Percentiles rank a stretch among this genome's conserved stretches.
Conservation (phyloP, 1,140 invertebrate species). For the Anastatus disparis region DNA sequence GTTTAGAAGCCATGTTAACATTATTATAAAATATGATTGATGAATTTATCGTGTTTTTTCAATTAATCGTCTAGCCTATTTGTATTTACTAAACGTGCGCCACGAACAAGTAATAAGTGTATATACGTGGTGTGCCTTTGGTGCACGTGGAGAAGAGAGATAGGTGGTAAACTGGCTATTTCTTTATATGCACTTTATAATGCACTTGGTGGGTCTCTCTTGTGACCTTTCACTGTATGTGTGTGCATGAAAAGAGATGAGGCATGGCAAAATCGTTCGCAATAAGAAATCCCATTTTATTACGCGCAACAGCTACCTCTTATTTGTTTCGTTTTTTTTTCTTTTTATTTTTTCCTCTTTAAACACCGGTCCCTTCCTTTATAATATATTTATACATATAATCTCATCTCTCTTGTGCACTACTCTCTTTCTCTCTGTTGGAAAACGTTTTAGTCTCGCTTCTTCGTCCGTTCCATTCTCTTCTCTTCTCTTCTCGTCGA, state of each 20-base stretch:
- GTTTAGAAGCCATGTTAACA: too few relatives aligned
- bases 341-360: background rate
- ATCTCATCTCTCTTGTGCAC: too few relatives aligned
- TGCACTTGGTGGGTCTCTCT: too few relatives aligned
- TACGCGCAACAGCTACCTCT: slow-evolving; percentile 32
- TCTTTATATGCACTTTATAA: slow-evolving; percentile 44
- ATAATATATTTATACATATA: too few relatives aligned
- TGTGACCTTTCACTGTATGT: slow-evolving; percentile 50
- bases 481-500: slow-evolving; percentile 13
- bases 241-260: slow-evolving; percentile 44
- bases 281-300: slow-evolving; percentile 53
- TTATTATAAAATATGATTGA: too few relatives aligned
- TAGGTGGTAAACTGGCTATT: slow-evolving; percentile 43
- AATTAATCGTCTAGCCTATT: too few relatives aligned
- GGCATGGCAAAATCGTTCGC: slow-evolving; percentile 43
- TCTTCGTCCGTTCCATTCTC: background rate
- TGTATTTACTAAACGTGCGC: too few relatives aligned
- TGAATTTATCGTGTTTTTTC: too few relatives aligned
- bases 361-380: too few relatives aligned
- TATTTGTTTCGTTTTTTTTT: slow-evolving; percentile 11
- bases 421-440: background rate
- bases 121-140: too few relatives aligned
- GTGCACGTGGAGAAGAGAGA: slow-evolving; percentile 32
- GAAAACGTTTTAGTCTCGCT: too few relatives aligned
- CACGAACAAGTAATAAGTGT: too few relatives aligned